A percentile compares a stretch with the other conserved stretches of the same genome.
These are phyloP conservation scores for Phanerotoma sp. DNA, from an alignment of 2,888 invertebrate genomes.

Conservation along the genomic window DNA sequence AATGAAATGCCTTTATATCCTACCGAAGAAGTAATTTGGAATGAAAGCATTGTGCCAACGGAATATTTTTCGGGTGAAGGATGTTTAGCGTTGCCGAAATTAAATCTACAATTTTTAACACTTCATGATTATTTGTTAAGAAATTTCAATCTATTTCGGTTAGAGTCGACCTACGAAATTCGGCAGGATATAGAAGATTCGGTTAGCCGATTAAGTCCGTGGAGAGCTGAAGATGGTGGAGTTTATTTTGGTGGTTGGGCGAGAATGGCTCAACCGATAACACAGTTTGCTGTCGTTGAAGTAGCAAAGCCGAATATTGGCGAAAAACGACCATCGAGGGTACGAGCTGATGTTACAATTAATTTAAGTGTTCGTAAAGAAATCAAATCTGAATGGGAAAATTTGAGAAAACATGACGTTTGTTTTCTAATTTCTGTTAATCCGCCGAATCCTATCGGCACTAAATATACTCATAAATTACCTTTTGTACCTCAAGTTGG, in stretches of 20 bases:
- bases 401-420: conserved; percentile 94
- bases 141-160: conserved; percentile 95
- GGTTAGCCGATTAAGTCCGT: conserved; percentile 91
- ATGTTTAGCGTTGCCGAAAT: conserved; percentile 92
- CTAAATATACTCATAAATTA: conserved; percentile 77
- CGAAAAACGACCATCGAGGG: conserved; percentile 92
- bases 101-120: conserved; percentile 97
- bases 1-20: conserved; percentile 99
- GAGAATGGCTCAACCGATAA: conserved; percentile 95
- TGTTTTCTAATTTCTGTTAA: conserved; percentile 93
- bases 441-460: conserved; percentile 81
- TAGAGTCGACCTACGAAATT: conserved; percentile 99
- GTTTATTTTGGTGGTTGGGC: conserved; percentile 98
- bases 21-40: conserved; percentile 98
- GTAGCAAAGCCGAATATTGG: conserved; percentile 91
- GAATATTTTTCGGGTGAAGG: conserved; percentile 97
- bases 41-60: conserved; percentile 97
- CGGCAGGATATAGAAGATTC: conserved; percentile 98
- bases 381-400: conserved; percentile 97
- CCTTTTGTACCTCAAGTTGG: conserved; percentile 94
- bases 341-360: conserved; percentile 92
- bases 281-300: conserved; percentile 91
- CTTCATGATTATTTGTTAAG: conserved; percentile 96
- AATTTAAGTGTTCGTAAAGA: conserved; percentile 88
- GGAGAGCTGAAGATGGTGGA: conserved; percentile 85